A percentile compares a stretch with the other conserved stretches of the same genome.
Evolutionary conservation across 1,140 invertebrate species (phyloP).

Genomic region (Heliconius melpomene): DNA sequence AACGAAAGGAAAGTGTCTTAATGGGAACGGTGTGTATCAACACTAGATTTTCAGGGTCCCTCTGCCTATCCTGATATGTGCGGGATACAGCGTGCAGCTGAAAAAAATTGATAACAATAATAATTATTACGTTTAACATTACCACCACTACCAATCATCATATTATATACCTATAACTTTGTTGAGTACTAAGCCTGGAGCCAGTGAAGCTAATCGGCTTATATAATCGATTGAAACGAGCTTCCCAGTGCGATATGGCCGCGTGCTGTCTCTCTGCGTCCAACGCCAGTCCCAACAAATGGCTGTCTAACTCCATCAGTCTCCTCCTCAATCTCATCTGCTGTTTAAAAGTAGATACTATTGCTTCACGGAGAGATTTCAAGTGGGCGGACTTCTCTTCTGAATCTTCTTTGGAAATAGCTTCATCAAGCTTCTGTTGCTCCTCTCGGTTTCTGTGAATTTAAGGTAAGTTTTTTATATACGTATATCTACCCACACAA

Average conservation of each 20-base stretch:
- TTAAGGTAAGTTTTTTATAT: not conserved
- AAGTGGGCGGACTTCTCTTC: slow-evolving; percentile 83
- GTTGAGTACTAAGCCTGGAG: slow-evolving; percentile 82
- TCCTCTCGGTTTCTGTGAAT: slow-evolving; percentile 50
- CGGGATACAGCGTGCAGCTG: no score
- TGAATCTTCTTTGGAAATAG: slow-evolving; percentile 51
- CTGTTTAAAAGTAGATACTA: slow-evolving; percentile 93
- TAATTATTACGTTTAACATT: no score
- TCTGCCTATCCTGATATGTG: no score
- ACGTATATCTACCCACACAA: no score
- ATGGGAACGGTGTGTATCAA: no score
- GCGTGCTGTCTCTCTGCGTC: slow-evolving; percentile 93
- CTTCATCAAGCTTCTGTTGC: slow-evolving; percentile 47
- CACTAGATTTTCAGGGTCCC: no score
- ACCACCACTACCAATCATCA: no score
- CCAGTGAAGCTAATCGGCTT: slow-evolving; percentile 81
- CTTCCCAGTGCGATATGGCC: slow-evolving; percentile 93
- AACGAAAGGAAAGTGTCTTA: no score
- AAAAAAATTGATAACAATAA: no score
- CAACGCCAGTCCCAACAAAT: slow-evolving; percentile 89
- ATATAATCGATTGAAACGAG: slow-evolving; percentile 88
- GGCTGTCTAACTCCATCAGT: slow-evolving; percentile 93
- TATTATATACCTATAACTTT: slow-evolving; percentile 79
- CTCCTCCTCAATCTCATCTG: slow-evolving; percentile 93
- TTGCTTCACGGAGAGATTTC: slow-evolving; percentile 89